These are phyloP conservation scores for Stomatorhinus walkeri DNA, from an alignment of 2,797 vertebrate genomes.

Conservation along the genomic window DNA sequence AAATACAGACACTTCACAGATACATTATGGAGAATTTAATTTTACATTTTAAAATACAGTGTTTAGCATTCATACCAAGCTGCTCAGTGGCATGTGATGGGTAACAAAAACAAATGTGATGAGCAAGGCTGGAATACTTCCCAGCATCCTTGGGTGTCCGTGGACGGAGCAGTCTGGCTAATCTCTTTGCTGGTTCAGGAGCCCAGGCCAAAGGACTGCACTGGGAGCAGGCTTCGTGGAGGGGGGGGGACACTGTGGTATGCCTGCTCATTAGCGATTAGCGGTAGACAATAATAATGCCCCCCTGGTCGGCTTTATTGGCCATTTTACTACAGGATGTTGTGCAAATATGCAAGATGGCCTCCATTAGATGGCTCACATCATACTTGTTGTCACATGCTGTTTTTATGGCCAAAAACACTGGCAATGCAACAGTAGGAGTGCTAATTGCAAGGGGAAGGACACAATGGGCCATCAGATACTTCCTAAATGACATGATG, in stretches of 20 bases:
- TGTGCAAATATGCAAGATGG: neutral
- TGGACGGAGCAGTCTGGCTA: slow-evolving; percentile 26
- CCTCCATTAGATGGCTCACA: slow-evolving; percentile 24
- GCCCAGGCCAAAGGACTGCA: slow-evolving; percentile 22
- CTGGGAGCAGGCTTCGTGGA: slow-evolving; percentile 26
- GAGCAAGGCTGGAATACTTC: slow-evolving; percentile 22
- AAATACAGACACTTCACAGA: neutral
- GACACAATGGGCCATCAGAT: neutral
- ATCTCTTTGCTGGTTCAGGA: slow-evolving; percentile 28
- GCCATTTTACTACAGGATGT: slow-evolving; percentile 11
- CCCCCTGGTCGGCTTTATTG: slow-evolving; percentile 35
- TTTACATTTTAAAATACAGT: neutral
- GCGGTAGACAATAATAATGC: slow-evolving; percentile 34
- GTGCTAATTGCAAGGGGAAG: neutral
- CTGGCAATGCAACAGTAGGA: slow-evolving; percentile 12
- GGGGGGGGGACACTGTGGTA: slow-evolving; percentile 3
- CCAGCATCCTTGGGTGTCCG: slow-evolving; percentile 30
- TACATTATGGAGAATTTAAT: neutral
- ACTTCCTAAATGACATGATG: neutral
- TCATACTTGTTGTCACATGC: slow-evolving; percentile 18
- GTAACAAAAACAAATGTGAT: slow-evolving; percentile 26
- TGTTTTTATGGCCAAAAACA: slow-evolving; percentile 17
- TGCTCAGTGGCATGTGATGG: neutral
- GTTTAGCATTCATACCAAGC: neutral
- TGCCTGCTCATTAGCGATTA: slow-evolving; percentile 30